Evolutionary conservation across 2,888 invertebrate species (phyloP).

Genomic region (Vesta saturnalis): DNA sequence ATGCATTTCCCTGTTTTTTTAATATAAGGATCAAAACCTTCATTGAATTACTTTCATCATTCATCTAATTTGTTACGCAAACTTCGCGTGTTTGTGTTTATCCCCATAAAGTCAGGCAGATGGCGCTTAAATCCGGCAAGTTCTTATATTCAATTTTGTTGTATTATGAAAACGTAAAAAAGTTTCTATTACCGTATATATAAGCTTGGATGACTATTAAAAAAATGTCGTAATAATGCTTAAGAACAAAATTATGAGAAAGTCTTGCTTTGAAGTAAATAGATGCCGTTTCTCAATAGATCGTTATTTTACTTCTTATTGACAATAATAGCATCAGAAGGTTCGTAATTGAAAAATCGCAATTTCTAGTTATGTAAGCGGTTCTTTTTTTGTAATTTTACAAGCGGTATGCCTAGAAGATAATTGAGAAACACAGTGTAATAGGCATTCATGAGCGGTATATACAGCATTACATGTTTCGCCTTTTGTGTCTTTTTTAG

Average conservation of each 20-base stretch:
- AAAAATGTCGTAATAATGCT: no score
- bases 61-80: not conserved
- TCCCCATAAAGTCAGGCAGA: no score
- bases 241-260: no score
- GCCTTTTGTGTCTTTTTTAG: conserved; percentile 41
- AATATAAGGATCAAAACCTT: not conserved
- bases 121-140: no score
- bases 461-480: conserved; percentile 34
- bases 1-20: not conserved
- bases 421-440: conserved; percentile 32
- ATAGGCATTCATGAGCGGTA: conserved; percentile 36
- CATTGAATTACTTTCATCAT: not conserved
- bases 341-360: conserved; percentile 19
- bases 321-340: not conserved
- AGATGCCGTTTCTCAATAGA: no score
- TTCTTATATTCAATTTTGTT: no score
- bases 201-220: no score
- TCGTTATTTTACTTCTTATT: conserved; percentile 5
- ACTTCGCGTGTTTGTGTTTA: not conserved
- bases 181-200: no score
- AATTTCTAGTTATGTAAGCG: conserved; percentile 22
- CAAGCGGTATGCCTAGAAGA: conserved; percentile 13
- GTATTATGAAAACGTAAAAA: no score
- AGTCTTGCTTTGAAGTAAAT: no score
- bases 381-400: conserved; percentile 16